These are phyloP conservation scores for Psilanteris sp. DNA, from an alignment of 1,140 invertebrate genomes.

Conservation along the genomic window DNA sequence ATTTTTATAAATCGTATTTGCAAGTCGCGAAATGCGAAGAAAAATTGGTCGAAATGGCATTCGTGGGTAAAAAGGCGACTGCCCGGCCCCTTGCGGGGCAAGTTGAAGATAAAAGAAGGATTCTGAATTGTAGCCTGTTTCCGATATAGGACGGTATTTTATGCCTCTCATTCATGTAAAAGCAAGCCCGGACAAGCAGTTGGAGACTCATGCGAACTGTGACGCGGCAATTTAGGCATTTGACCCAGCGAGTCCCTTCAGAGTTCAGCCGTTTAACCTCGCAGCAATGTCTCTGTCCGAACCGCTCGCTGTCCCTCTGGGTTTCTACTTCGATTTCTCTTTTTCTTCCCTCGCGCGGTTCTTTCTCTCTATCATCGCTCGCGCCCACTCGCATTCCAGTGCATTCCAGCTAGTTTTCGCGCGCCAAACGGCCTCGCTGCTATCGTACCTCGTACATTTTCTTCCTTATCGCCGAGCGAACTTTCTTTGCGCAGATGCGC, in stretches of 20 bases:
- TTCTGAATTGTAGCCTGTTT: constrained; percentile 4
- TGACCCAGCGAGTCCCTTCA: constrained; percentile 69
- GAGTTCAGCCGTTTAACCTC: constrained; percentile 77
- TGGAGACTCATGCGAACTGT: constrained; percentile 45
- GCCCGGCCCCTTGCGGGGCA: too few relatives aligned
- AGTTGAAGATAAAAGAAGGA: too few relatives aligned
- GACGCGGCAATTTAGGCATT: constrained; percentile 78
- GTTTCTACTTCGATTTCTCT: constrained; percentile 62
- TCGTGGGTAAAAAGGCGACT: too few relatives aligned
- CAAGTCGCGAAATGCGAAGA: too few relatives aligned
- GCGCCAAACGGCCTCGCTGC: constrained; percentile 14
- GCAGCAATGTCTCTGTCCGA: constrained; percentile 74
- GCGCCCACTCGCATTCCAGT: constrained; percentile 61
- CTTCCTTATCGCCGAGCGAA: constrained; percentile 52
- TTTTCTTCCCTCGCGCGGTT: constrained; percentile 30
- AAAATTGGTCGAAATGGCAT: too few relatives aligned
- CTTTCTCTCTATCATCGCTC: constrained; percentile 23
- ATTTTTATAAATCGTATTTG: too few relatives aligned
- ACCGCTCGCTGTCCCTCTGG: constrained; percentile 57
- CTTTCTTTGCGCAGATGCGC: constrained; percentile 58
- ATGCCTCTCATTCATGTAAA: constrained; percentile 25
- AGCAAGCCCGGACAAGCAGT: constrained; percentile 9
- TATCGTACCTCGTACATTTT: constrained; percentile 63
- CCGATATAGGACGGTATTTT: constrained; percentile 1
- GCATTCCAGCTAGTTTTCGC: constrained; percentile 59